A percentile compares a stretch with the other conserved stretches of the same genome.
Conservation (phyloP, 2,113 vertebrate genomes). For the Rattus rattus region DNA sequence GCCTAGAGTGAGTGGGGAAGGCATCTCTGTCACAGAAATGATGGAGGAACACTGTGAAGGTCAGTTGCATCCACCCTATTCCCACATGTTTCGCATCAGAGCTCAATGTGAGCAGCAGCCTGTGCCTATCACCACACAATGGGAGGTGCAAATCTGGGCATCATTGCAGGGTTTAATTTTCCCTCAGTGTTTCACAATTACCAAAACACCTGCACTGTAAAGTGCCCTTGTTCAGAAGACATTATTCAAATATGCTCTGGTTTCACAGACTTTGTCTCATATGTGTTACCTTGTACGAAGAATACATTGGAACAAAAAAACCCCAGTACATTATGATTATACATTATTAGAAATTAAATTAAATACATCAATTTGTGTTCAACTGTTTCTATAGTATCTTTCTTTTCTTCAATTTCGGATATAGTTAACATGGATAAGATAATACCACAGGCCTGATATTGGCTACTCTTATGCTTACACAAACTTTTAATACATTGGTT, state of each 20-base stretch:
- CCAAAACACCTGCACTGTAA: background rate
- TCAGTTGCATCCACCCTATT: background rate
- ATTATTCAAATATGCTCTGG: background rate
- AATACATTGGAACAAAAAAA: background rate
- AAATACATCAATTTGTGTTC: background rate
- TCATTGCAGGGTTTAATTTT: background rate
- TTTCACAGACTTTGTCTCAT: background rate
- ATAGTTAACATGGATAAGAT: background rate
- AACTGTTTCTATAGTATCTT: background rate
- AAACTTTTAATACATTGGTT: background rate
- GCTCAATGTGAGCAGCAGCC: background rate
- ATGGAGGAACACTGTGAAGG: conserved; percentile 43
- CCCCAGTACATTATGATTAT: background rate
- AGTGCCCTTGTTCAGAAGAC: background rate
- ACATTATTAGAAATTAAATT: background rate
- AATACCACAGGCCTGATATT: background rate
- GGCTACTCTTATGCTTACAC: background rate
- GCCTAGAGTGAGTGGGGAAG: background rate
- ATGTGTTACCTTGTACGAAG: background rate
- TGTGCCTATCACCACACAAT: background rate
- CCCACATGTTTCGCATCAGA: conserved; percentile 26
- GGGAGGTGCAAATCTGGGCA: conserved; percentile 38
- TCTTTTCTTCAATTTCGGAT: background rate
- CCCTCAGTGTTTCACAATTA: background rate
- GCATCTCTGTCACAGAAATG: background rate